Conservation (phyloP, 2,113 vertebrate genomes). For the Thamnaconus septentrionalis region DNA sequence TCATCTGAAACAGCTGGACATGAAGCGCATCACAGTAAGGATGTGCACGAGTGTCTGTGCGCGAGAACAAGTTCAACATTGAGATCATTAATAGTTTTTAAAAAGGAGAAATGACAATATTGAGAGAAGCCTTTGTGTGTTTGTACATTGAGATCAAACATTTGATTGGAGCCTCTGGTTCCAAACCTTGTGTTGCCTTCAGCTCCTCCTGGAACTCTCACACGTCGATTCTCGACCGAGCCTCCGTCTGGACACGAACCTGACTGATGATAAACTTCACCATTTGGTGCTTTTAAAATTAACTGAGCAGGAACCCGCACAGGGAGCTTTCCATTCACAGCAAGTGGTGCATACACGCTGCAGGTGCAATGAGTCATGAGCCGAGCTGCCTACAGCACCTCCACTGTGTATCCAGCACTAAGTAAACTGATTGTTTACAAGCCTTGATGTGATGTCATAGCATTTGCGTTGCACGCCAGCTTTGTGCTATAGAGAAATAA, state of each 20-base stretch:
- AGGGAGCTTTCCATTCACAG: slow-evolving; percentile 6
- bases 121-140: no score
- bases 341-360: neutral
- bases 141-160: no score
- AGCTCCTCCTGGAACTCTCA: neutral
- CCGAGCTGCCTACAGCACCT: neutral
- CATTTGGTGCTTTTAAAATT: slow-evolving; percentile 7
- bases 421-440: slow-evolving; percentile 3
- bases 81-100: no score
- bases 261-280: neutral
- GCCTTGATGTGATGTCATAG: slow-evolving; percentile 16
- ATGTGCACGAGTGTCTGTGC: neutral
- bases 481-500: slow-evolving; percentile 29
- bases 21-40: slow-evolving; percentile 97
- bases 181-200: neutral
- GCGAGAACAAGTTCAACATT: neutral
- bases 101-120: no score
- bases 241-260: neutral
- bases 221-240: slow-evolving; percentile 17
- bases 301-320: neutral
- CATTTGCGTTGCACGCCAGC: slow-evolving; percentile 21
- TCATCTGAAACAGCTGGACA: slow-evolving; percentile 97
- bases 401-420: neutral
- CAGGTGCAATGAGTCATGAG: neutral
- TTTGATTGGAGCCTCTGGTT: neutral